Evolutionary conservation across 2,797 vertebrate genomes (phyloP).

Genomic region (Pagetopsis macropterus): DNA sequence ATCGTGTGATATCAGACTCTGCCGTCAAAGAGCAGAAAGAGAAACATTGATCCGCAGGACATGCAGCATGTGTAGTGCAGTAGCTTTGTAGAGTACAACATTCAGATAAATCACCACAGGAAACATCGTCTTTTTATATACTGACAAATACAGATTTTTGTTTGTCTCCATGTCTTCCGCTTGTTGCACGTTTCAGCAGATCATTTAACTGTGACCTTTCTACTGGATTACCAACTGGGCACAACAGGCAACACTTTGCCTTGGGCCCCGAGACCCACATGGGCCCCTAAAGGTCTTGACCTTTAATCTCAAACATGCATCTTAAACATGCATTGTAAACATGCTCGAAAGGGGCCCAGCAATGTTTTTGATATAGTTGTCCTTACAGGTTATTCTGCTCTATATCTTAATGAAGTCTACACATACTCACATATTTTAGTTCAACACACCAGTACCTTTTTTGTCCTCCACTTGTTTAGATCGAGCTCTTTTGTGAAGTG

Average conservation of each 20-base stretch:
- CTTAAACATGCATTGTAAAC: neutral
- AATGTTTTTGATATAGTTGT: neutral
- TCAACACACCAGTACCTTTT: conserved; percentile 64
- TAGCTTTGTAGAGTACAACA: conserved; percentile 3
- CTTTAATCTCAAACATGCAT: neutral
- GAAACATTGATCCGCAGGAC: conserved; percentile 21
- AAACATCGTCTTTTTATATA: neutral
- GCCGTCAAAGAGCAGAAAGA: conserved; percentile 40
- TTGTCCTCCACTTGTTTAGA: conserved; percentile 53
- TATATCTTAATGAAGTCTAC: neutral
- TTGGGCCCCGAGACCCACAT: neutral
- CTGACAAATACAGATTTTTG: neutral
- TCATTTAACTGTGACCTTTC: neutral
- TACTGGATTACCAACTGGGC: neutral
- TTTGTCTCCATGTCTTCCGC: neutral
- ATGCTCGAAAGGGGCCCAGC: neutral
- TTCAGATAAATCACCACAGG: neutral
- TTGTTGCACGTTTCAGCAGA: neutral
- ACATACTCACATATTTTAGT: conserved; percentile 21
- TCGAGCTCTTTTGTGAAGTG: conserved; percentile 74
- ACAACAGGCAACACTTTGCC: neutral
- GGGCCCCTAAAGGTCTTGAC: neutral
- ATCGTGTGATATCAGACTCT: conserved; percentile 71
- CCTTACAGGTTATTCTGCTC: neutral
- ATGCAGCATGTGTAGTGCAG: neutral